phyloP scores from a whole-genome alignment of 2,888 invertebrate genomes.

The Teinopalpus imperialis region DNA sequence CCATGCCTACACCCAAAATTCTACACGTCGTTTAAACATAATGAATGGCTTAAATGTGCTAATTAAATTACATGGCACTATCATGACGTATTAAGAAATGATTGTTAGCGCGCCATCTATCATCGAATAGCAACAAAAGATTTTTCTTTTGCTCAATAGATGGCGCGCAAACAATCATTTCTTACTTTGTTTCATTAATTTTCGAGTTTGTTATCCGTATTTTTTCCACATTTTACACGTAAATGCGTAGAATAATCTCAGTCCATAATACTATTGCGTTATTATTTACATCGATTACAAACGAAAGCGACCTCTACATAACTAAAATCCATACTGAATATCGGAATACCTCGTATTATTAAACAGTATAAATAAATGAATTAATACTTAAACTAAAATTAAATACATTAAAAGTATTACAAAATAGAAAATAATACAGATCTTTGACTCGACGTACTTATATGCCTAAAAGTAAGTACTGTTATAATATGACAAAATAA shows the following conservation, averaged over 20 bases:
- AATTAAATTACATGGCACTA: conserved; percentile 45
- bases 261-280: conserved; percentile 66
- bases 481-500: conserved; percentile 68
- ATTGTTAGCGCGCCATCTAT: conserved; percentile 34
- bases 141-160: conserved; percentile 44
- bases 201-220: conserved; percentile 18
- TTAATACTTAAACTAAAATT: conserved; percentile 62
- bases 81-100: neutral
- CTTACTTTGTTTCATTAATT: no score
- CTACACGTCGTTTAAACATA: conserved; percentile 15
- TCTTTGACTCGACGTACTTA: conserved; percentile 80
- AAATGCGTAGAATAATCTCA: conserved; percentile 77
- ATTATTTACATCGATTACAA: conserved; percentile 61
- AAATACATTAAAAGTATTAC: conserved; percentile 78
- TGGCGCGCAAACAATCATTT: conserved; percentile 45
- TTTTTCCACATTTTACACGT: conserved; percentile 36
- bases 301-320: conserved; percentile 65
- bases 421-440: conserved; percentile 82
- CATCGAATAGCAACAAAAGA: conserved; percentile 4
- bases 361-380: conserved; percentile 73
- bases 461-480: conserved; percentile 72
- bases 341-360: conserved; percentile 80
- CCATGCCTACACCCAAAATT: neutral
- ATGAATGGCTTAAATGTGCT: conserved; percentile 27
- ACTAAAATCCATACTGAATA: conserved; percentile 67